A percentile compares a stretch with the other conserved stretches of the same genome.
These are phyloP conservation scores for Calyptomena viridis DNA, from an alignment of 2,113 vertebrate genomes.

Conservation along the genomic window DNA sequence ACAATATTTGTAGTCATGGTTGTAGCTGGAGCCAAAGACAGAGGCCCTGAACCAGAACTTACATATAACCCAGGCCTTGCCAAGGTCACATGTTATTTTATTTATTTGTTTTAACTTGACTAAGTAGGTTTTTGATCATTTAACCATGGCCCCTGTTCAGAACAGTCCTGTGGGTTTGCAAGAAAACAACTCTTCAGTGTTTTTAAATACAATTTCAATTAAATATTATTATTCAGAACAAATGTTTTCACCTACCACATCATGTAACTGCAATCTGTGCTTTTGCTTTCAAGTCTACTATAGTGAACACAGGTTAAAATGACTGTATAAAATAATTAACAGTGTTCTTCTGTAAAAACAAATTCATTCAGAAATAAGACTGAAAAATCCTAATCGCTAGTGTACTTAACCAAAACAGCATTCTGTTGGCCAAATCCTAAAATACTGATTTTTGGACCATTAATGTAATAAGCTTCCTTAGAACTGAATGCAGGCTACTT, in stretches of 20 bases:
- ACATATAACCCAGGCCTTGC: constrained; percentile 44
- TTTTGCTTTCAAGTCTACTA: not conserved
- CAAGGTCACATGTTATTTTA: constrained; percentile 58
- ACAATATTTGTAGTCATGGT: constrained; percentile 76
- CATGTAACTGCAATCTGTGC: not conserved
- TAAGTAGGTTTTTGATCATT: constrained; percentile 66
- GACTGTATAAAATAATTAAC: not conserved
- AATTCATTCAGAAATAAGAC: not conserved
- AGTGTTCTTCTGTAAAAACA: not conserved
- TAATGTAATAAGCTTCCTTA: not conserved
- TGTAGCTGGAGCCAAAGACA: constrained; percentile 61
- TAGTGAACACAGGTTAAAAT: not conserved
- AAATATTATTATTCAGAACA: constrained; percentile 40
- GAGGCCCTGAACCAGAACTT: constrained; percentile 64
- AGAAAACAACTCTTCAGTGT: constrained; percentile 14
- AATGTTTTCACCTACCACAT: constrained; percentile 10
- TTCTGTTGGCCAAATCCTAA: not conserved
- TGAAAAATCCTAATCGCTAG: not conserved
- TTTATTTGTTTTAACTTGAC: constrained; percentile 67
- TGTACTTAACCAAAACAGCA: not conserved
- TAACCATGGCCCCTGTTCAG: constrained; percentile 35
- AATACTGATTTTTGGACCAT: not conserved
- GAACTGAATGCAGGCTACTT: not conserved
- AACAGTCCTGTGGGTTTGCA: constrained; percentile 38
- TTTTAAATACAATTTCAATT: constrained; percentile 29